These are phyloP conservation scores for Ahaetulla prasina DNA, from an alignment of 2,113 vertebrate species.

Conservation along the genomic window DNA sequence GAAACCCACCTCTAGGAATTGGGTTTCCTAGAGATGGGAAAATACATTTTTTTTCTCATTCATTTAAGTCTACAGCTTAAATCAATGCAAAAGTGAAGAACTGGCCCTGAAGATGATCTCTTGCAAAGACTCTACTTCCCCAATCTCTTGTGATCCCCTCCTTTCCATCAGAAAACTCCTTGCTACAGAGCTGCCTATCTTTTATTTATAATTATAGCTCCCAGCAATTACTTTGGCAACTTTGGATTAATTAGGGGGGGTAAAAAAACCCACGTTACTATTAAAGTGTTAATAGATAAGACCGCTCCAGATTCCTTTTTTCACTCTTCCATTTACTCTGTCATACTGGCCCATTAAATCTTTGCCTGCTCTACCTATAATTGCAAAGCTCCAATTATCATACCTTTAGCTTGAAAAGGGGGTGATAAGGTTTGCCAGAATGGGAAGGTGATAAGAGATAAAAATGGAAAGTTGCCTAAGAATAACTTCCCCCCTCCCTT, in stretches of 20 bases:
- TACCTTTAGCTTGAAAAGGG: constrained; percentile 53
- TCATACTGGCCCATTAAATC: constrained; percentile 65
- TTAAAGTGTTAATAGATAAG: constrained; percentile 61
- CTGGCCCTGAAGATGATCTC: background rate
- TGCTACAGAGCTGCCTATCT: constrained; percentile 25
- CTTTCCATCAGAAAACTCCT: background rate
- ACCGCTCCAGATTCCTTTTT: constrained; percentile 43
- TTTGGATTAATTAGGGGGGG: constrained; percentile 55
- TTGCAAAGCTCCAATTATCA: constrained; percentile 65
- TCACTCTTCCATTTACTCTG: constrained; percentile 37
- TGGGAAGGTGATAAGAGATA: constrained; percentile 63
- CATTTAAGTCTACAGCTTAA: background rate
- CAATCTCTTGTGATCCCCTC: background rate
- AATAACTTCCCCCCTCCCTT: constrained; percentile 57
- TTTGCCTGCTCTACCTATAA: constrained; percentile 61
- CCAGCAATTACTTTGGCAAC: constrained; percentile 58
- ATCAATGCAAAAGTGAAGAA: background rate
- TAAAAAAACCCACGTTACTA: constrained; percentile 17
- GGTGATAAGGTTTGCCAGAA: constrained; percentile 62
- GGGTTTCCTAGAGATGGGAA: background rate
- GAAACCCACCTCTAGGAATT: background rate
- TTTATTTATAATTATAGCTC: constrained; percentile 53
- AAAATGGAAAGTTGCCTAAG: constrained; percentile 56
- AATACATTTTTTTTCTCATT: background rate
- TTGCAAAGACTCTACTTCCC: background rate